phyloP scores from a whole-genome alignment of 2,113 vertebrate species.

The Eulemur rufifrons region DNA sequence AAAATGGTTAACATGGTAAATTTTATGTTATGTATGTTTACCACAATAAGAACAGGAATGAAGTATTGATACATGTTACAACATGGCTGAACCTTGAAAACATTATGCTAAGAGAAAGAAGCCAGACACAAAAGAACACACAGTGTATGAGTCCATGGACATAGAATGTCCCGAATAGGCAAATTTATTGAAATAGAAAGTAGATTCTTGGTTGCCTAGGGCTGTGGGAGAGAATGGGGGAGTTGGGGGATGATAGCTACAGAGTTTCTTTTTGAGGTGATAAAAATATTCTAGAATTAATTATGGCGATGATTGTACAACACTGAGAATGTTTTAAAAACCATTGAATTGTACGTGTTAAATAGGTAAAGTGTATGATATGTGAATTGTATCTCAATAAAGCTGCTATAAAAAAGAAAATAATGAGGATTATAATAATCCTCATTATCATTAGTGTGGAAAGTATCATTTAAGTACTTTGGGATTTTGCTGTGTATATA shows the following conservation, averaged over 20 bases:
- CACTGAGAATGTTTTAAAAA: not conserved
- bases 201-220: not conserved
- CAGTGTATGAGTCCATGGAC: not conserved
- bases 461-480: not conserved
- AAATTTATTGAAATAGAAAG: not conserved
- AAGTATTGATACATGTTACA: not conserved
- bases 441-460: not conserved
- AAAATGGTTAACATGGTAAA: slow-evolving; percentile 3
- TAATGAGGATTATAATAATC: not conserved
- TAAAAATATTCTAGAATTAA: slow-evolving; percentile 33
- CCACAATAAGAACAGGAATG: not conserved
- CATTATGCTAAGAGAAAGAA: not conserved
- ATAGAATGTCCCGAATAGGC: not conserved
- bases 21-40: not conserved
- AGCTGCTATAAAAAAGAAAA: not conserved
- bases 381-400: not conserved
- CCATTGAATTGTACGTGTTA: not conserved
- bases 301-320: not conserved
- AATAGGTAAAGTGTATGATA: not conserved
- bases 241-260: not conserved
- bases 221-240: not conserved
- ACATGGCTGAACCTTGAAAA: not conserved
- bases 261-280: not conserved
- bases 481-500: not conserved
- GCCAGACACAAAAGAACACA: not conserved